A percentile compares a stretch with the other conserved stretches of the same genome.
phyloP scores from a whole-genome alignment of 2,888 invertebrate species.

The Amphipoea lucens region DNA sequence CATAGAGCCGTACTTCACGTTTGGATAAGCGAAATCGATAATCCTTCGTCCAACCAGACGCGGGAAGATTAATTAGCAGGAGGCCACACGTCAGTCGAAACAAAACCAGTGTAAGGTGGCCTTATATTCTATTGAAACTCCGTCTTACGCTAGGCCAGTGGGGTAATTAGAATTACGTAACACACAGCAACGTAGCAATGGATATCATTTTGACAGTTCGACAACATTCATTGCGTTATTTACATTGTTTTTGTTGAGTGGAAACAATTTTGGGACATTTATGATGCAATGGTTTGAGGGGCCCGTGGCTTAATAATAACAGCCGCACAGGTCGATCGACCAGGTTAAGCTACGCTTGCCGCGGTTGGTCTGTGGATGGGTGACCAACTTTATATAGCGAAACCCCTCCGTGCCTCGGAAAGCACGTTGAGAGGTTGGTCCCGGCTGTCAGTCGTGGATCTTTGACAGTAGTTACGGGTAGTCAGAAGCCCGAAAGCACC shows the following conservation, averaged over 20 bases:
- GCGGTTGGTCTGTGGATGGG: too few species aligned
- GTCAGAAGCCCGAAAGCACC: too few species aligned
- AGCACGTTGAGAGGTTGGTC: too few species aligned
- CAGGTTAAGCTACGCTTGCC: too few species aligned
- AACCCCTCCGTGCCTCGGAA: too few species aligned
- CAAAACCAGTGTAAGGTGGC: too few species aligned
- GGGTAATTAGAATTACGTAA: neutral
- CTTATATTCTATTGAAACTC: neutral
- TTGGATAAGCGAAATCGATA: neutral
- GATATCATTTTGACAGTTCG: neutral
- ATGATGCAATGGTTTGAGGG: neutral
- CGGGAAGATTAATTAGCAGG: neutral
- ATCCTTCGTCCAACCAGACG: neutral
- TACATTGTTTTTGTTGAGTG: neutral
- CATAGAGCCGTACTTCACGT: constrained; percentile 7
- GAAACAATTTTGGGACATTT: neutral
- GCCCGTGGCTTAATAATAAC: too few species aligned
- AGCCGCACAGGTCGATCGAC: too few species aligned
- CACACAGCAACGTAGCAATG: neutral
- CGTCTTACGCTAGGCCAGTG: neutral
- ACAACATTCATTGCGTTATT: neutral
- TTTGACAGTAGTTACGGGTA: too few species aligned
- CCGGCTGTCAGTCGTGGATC: too few species aligned
- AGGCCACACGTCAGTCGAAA: neutral
- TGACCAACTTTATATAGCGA: too few species aligned